Conservation (phyloP, 1,140 invertebrate genomes). For the Drosophila watanabei region DNA sequence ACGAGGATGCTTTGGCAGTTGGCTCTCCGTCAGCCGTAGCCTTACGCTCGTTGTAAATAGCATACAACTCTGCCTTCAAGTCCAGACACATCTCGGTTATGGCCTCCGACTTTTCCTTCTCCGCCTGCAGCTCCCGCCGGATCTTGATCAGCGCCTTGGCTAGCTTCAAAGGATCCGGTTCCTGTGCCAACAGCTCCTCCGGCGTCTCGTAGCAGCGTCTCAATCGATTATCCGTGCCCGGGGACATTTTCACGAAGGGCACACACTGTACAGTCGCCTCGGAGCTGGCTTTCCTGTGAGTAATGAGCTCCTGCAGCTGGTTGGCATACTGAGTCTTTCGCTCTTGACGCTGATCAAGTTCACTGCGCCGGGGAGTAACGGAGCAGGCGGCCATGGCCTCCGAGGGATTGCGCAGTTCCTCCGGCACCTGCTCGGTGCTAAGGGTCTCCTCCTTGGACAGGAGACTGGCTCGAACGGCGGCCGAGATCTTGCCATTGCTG, state of each 20-base stretch:
- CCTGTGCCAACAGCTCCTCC: slow-evolving; percentile 20
- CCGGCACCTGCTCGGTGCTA: not conserved
- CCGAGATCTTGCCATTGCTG: slow-evolving; percentile 14
- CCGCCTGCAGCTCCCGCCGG: too few species aligned
- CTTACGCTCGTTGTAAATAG: not conserved
- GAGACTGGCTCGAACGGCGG: slow-evolving; percentile 8
- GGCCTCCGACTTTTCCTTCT: too few species aligned
- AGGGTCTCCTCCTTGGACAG: not conserved
- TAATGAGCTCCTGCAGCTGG: slow-evolving; percentile 6
- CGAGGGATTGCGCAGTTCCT: not conserved
- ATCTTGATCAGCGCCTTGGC: too few species aligned
- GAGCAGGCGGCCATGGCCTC: not conserved
- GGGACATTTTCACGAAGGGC: not conserved
- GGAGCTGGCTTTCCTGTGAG: not conserved
- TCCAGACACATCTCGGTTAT: too few species aligned
- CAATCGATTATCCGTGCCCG: rapidly evolving
- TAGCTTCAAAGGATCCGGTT: not conserved
- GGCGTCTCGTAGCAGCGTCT: slow-evolving; percentile 7
- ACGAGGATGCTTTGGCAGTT: not conserved
- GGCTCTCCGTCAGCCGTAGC: not conserved
- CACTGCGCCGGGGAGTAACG: slow-evolving; percentile 9
- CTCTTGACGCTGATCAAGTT: slow-evolving; percentile 38
- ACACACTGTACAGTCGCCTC: not conserved
- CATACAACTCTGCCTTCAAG: too few species aligned
- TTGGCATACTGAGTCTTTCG: slow-evolving; percentile 16